Percentiles rank a stretch among this genome's conserved stretches.
Conservation (phyloP, 2,113 vertebrate genomes). For the Camelus bactrianus region DNA sequence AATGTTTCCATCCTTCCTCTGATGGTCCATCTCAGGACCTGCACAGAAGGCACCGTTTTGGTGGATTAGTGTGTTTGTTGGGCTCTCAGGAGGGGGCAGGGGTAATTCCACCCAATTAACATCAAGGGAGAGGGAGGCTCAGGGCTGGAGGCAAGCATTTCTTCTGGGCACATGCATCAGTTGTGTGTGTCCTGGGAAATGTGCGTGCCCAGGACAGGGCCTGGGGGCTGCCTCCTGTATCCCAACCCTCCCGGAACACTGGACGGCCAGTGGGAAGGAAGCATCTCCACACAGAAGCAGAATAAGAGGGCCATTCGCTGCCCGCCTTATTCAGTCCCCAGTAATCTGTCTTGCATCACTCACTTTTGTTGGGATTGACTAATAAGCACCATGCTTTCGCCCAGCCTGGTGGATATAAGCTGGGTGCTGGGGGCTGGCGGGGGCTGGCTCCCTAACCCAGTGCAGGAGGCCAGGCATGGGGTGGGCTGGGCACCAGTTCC, state of each 20-base stretch:
- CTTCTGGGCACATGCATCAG: background rate
- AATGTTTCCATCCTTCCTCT: accelerated
- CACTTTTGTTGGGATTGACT: slow-evolving; percentile 65
- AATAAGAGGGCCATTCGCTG: slow-evolving; percentile 83
- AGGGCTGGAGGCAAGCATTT: background rate
- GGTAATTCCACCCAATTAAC: background rate
- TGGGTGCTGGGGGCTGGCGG: background rate
- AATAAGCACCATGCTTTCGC: background rate
- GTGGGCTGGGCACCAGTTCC: slow-evolving; percentile 75
- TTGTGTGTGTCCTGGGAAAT: slow-evolving; percentile 25
- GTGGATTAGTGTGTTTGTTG: background rate
- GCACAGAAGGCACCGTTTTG: background rate
- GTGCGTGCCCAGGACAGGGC: slow-evolving; percentile 33
- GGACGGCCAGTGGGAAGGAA: slow-evolving; percentile 69
- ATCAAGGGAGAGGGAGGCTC: background rate
- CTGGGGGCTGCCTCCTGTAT: slow-evolving; percentile 60
- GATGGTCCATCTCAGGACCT: accelerated
- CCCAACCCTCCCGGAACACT: slow-evolving; percentile 64
- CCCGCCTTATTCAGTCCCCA: slow-evolving; percentile 63
- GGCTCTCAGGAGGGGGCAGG: background rate
- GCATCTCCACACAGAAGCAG: slow-evolving; percentile 65
- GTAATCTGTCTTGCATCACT: slow-evolving; percentile 68
- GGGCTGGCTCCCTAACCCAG: background rate
- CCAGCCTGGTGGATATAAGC: slow-evolving; percentile 54
- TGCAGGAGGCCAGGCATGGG: slow-evolving; percentile 76